Evolutionary conservation across 2,888 invertebrate genomes (phyloP), one percentile per base, ranked within the genome.

Genomic region (Anoplius nigerrimus): DNA sequence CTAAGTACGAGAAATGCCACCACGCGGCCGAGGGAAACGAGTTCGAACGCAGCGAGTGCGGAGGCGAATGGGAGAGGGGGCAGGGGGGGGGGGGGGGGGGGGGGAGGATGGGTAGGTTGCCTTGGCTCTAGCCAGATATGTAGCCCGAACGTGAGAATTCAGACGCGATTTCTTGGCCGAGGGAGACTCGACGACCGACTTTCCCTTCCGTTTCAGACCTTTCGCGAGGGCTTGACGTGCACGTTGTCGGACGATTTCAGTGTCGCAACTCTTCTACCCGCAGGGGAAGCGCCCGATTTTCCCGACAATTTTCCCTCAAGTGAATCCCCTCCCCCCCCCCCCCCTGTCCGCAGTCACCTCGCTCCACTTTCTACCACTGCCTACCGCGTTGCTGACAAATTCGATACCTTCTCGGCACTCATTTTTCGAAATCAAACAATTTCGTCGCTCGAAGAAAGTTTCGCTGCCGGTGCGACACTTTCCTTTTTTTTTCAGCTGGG

Each of bases 231-330:
- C 18, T 34, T 43, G 43, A 43, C 56, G 34, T 34, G 56, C 56
- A 20, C 62, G 54, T 43, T 27, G 27, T 54, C 62, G 45, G 18
- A 53, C 54, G 54, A 62, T 62, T 55, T 55, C 24, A 43, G 62
- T 54, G 46, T 34, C 34, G 62, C 24, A 56, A 63, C 52, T 48
- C 20, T 16, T 22, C 42, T 54, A 27, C 62, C 53, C 46, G 43
- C 18, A 54, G 21, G 56, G 48, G 34, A 34, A 52, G 57, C 52
- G 45, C 55, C 51, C 52, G 48, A 63, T 43, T 57, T 57, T 63
- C 48, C 51, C 51, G 63, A n/a, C 46, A 46, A 62, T 55, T 62
- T 62, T 62, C 46, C 62, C 27, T n/a, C n/a, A n/a, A n/a, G 55
- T 13, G 8, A 20, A 24, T 15, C 34, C 21, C 46, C 5, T n/a